These are phyloP conservation scores for Euura saliciscinereae DNA, from an alignment of 1,140 invertebrate species.

Conservation along the genomic window DNA sequence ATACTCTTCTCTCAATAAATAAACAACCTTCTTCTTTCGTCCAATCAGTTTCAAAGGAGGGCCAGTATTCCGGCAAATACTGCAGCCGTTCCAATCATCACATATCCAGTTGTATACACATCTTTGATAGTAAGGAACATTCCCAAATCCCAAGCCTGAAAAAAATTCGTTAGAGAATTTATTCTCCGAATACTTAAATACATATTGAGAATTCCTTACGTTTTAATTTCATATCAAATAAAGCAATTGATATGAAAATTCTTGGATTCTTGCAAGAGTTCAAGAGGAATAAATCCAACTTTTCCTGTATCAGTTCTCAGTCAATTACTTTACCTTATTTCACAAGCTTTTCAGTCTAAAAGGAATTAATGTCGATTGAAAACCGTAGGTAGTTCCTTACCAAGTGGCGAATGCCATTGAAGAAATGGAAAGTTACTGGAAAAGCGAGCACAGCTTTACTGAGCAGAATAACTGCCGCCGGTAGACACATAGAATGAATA, in stretches of 20 bases:
- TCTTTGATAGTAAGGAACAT: conserved; percentile 72
- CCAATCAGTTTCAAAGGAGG: neutral
- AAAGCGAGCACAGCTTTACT: conserved; percentile 62
- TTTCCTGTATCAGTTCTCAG: too few species aligned
- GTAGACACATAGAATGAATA: conserved; percentile 39
- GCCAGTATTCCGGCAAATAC: conserved; percentile 43
- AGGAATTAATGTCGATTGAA: too few species aligned
- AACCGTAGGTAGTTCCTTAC: conserved; percentile 37
- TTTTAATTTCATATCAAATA: too few species aligned
- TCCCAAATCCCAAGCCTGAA: conserved; percentile 71
- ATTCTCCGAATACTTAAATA: conserved; percentile 2
- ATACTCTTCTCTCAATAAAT: neutral
- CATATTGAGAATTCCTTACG: too few species aligned
- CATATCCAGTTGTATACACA: conserved; percentile 74
- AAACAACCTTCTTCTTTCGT: neutral
- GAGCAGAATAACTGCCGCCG: conserved; percentile 35
- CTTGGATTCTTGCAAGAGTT: too few species aligned
- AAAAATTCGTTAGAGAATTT: conserved; percentile 17
- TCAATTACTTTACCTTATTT: too few species aligned
- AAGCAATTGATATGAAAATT: too few species aligned
- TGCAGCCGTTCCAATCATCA: conserved; percentile 59
- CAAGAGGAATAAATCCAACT: too few species aligned
- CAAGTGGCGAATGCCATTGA: conserved; percentile 76
- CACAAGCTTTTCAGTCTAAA: too few species aligned
- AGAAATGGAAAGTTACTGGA: conserved; percentile 70